Evolutionary conservation across 2,888 invertebrate genomes (phyloP).

Genomic region (Phytoseiulus persimilis): DNA sequence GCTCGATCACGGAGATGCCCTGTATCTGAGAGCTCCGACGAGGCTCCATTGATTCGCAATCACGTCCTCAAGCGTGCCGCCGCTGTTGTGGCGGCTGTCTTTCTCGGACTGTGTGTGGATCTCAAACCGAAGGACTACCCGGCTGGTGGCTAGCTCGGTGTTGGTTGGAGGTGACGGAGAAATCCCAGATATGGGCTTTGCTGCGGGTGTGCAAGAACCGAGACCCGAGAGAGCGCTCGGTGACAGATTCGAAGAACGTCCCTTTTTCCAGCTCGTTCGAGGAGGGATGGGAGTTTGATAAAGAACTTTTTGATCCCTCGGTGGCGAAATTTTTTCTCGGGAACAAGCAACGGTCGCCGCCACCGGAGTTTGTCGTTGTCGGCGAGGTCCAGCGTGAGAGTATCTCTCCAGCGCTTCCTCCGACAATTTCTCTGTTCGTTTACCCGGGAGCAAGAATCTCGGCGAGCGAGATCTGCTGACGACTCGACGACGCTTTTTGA

Average conservation of each 20-base stretch:
- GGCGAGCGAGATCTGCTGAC: not conserved
- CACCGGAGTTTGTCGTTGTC: not conserved
- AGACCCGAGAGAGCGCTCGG: not conserved
- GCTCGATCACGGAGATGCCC: no score
- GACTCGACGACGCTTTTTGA: not conserved
- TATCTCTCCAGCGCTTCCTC: not conserved
- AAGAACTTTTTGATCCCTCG: constrained; percentile 34
- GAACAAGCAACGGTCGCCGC: not conserved
- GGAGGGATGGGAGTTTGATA: constrained; percentile 11
- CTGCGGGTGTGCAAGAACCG: not conserved
- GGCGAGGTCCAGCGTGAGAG: not conserved
- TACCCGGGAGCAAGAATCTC: not conserved
- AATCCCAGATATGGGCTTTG: not conserved
- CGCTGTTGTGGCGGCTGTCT: not conserved
- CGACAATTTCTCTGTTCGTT: not conserved
- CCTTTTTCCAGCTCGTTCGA: not conserved
- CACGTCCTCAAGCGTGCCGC: no score
- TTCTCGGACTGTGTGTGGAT: not conserved
- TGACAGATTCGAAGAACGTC: not conserved
- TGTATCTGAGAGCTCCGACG: no score
- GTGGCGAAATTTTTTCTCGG: not conserved
- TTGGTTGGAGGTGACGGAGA: not conserved
- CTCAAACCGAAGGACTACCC: not conserved
- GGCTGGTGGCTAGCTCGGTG: not conserved
- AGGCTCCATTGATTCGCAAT: no score